Evolutionary conservation across 2,888 invertebrate species (phyloP), one percentile per base, ranked within the genome.

Genomic region (Synergus japonicus): DNA sequence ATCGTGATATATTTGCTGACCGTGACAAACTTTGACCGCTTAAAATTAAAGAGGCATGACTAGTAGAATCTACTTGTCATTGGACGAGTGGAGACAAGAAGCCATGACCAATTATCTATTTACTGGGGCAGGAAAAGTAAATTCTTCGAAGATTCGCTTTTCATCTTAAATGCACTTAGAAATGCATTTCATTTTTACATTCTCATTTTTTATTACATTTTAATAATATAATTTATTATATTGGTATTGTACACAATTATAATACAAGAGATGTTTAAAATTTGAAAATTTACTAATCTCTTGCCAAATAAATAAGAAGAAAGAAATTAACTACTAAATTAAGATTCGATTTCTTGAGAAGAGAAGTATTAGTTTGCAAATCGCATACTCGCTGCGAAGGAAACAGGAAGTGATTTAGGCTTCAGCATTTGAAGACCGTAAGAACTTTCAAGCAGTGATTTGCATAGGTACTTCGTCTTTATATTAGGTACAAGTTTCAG

Each of bases 31-130:
- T 46, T 49, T 46, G 49, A n/a, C 49, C 49, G 69, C 29, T 73
- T 37, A 49, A 73, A 73, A n/a, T 73, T 73, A 73, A 73, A 73
- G 49, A 54, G 69, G 69, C 54, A 73, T 73, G 69, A 73, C 49
- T 8, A 73, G 69, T 73, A 54, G 37, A 73, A 73, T 49, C 69
- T 73, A 29, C 67, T 69, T 69, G 46, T 69, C 67, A 69, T 46
- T 69, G 46, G 22, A 69, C 43, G 67, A 69, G 22, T 69, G 67
- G 67, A 69, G 22, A 46, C 46, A 46, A 49, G 49, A 73, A 73
- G 15, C 22, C 69, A 49, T 54, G 69, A 73, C 69, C 69, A 73
- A 54, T 73, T 73, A 73, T 54, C 49, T 69, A 29, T 66, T 66
- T 66, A 66, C 66, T 66, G 66, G n/a, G 29, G 49, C 49, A 69